A percentile compares a stretch with the other conserved stretches of the same genome.
These are phyloP conservation scores for Gallinago jamesoni DNA, from an alignment of 2,113 vertebrate genomes.

Conservation along the genomic window DNA sequence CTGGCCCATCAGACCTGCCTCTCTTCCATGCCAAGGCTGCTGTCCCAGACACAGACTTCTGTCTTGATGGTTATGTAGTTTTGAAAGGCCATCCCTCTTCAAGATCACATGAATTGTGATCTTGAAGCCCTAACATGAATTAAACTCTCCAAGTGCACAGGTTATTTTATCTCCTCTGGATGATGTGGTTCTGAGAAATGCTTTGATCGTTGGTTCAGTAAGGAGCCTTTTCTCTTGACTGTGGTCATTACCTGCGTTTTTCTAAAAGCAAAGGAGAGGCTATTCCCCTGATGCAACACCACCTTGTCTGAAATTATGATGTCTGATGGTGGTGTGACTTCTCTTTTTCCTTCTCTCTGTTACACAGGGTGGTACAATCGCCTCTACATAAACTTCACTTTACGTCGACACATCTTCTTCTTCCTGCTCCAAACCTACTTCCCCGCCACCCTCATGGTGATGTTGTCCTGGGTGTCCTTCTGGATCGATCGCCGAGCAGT, in stretches of 20 bases:
- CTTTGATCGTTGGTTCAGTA: not conserved
- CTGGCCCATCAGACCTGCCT: not conserved
- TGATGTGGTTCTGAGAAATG: rapidly evolving
- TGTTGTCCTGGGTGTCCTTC: slow-evolving; percentile 95
- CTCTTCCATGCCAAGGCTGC: not conserved
- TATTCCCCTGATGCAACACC: not conserved
- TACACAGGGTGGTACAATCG: slow-evolving; percentile 92
- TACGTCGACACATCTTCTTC: slow-evolving; percentile 92
- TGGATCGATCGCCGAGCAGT: slow-evolving; percentile 93
- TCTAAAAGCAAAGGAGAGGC: not conserved
- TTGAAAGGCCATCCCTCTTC: not conserved
- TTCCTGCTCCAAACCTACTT: slow-evolving; percentile 96
- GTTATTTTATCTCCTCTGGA: not conserved
- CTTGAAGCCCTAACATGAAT: not conserved
- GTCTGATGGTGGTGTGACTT: not conserved
- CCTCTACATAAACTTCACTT: slow-evolving; percentile 92
- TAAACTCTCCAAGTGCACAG: not conserved
- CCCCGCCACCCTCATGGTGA: slow-evolving; percentile 92
- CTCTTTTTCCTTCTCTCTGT: not conserved
- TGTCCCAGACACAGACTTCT: not conserved
- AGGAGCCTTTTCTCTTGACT: not conserved
- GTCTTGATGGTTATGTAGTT: not conserved
- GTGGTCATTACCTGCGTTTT: not conserved
- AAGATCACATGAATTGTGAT: not conserved
- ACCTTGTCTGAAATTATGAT: not conserved